Evolutionary conservation across 2,797 vertebrate genomes (phyloP), one percentile per base, ranked within the genome.

Genomic region (Phylloscopus collybita): DNA sequence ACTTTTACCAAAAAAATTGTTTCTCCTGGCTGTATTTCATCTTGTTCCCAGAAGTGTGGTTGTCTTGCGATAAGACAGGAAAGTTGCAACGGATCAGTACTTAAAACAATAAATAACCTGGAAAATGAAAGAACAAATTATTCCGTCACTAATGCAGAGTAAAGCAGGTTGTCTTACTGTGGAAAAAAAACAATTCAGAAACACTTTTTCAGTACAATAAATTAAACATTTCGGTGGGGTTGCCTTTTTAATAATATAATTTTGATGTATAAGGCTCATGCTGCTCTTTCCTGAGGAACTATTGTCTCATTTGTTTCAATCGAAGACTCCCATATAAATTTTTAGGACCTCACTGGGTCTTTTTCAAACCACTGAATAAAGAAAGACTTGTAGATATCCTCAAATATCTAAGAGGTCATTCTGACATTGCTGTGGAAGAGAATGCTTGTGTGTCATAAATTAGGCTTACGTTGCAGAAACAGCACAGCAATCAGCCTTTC

Each of bases 81-180:
- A 93, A 93, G 62, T 73, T 92, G 56, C 76, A 86, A 2, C 1
- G 7, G 50, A 74, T 93, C 53, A 67, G 62, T 93, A 64, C 60
- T 81, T 88, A 91, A 90, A 89, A 93, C 91, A 95, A 90, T 80
- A 95, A 88, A 79, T 85, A 87, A 62, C 16, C 8, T 80, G 70
- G 44, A 90, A 70, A 88, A 57, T 34, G 22, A 86, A 93, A 93
- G 51, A 86, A 80, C 30, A 79, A 89, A 90, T 69, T 83, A 64
- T 18, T 88, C 40, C 88, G 32, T 75, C 84, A 59, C 38, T 60
- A 86, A 64, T 57, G 56, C 38, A 47, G 38, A 57, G 36, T 79
- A 83, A 66, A 94, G 6, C n/a, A 64, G 8, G 7, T 87, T 83
- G 38, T 66, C 62, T 89, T 90, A 72, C 18, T 74, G 49, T 72